Conservation (phyloP, 53 echinoderm and acorn worm species). For the Echinometra lucunter region DNA sequence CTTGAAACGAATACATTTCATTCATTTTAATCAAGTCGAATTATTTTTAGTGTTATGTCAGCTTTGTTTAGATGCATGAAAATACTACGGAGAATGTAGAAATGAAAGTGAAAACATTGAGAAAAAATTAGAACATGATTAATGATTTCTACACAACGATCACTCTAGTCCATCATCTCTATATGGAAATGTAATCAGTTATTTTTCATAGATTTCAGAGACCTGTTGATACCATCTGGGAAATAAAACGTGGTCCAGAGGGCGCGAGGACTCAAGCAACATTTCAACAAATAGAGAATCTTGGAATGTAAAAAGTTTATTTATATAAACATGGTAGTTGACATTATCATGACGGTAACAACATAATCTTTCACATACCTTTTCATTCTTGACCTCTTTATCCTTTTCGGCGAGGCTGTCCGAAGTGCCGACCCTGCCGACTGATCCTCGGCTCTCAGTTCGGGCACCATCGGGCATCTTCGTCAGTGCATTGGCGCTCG, state of each 20-base stretch:
- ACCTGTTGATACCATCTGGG: no score
- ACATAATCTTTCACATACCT: constrained; percentile 16
- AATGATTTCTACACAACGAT: neutral
- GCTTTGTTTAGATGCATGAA: no score
- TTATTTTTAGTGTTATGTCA: no score
- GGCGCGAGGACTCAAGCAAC: no score
- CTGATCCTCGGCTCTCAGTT: constrained; percentile 70
- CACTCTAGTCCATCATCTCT: neutral
- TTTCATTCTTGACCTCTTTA: constrained; percentile 66
- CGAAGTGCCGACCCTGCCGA: constrained; percentile 70
- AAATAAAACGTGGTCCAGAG: no score
- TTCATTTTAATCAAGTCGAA: no score
- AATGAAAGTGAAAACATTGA: neutral
- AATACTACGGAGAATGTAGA: neutral
- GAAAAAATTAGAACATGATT: neutral
- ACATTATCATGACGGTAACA: neutral
- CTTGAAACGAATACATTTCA: neutral
- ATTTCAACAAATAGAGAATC: no score
- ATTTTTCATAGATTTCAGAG: no score
- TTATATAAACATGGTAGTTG: no score
- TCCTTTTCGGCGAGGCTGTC: constrained; percentile 77
- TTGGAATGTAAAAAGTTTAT: no score
- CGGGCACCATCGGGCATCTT: constrained; percentile 56
- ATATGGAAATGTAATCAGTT: neutral
- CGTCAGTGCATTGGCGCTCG: constrained; percentile 41